phyloP scores from a whole-genome alignment of 2,797 vertebrate species.

The Scarus forsteni region DNA sequence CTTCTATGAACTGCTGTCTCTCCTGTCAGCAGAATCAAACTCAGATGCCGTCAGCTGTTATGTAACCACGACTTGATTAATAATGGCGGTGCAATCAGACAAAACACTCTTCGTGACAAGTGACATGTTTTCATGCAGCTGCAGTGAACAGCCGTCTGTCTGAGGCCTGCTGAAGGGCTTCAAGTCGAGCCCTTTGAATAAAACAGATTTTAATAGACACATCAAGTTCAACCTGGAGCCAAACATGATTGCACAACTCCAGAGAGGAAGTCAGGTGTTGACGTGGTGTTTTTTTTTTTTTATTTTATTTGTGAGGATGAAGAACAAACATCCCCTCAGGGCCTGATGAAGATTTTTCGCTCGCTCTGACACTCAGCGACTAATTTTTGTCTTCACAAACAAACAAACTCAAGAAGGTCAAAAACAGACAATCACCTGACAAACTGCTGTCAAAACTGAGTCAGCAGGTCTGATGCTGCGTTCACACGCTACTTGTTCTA shows the following conservation, averaged over 20 bases:
- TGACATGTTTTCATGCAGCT: slow-evolving; percentile 30
- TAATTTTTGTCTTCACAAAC: no score
- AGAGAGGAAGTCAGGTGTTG: no score
- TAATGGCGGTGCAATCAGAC: slow-evolving; percentile 25
- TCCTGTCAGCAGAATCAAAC: not conserved
- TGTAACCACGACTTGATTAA: slow-evolving; percentile 18
- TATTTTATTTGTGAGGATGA: no score
- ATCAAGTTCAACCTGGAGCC: not conserved
- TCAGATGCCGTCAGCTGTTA: not conserved
- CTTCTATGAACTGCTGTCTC: not conserved
- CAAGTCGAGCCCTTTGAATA: not conserved
- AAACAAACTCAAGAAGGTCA: no score
- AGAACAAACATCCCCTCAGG: no score
- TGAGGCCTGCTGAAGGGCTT: slow-evolving; percentile 8
- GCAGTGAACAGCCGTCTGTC: not conserved
- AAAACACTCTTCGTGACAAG: slow-evolving; percentile 13
- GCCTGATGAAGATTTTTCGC: no score
- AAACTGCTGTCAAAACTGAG: no score
- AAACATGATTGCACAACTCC: not conserved
- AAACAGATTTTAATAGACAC: not conserved
- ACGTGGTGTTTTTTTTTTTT: no score
- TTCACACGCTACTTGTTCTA: no score
- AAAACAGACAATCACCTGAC: no score
- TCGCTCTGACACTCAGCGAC: no score
- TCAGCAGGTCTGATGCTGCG: no score